Conservation (phyloP, 2,888 invertebrate species). For the Piscicola geometra region DNA sequence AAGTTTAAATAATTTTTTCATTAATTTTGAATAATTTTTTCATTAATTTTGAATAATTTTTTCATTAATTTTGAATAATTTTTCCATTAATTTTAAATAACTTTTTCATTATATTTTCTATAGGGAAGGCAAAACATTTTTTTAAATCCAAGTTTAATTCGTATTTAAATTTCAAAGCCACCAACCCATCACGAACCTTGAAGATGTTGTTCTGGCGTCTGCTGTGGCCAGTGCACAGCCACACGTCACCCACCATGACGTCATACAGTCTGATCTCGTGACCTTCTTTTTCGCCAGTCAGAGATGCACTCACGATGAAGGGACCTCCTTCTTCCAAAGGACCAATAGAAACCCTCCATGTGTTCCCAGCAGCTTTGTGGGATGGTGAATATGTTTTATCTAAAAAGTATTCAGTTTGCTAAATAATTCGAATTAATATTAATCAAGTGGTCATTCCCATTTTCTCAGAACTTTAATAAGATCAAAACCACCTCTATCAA, state of each 20-base stretch:
- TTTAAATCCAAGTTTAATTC: too few relatives aligned
- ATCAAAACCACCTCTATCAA: neutral
- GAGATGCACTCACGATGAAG: constrained; percentile 42
- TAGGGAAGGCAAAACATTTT: too few relatives aligned
- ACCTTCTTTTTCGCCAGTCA: constrained; percentile 29
- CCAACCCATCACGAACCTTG: constrained; percentile 26
- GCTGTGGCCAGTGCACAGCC: constrained; percentile 54
- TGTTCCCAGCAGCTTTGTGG: constrained; percentile 32
- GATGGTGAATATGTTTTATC: too few relatives aligned
- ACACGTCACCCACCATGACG: constrained; percentile 54
- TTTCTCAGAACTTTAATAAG: neutral
- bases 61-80: too few relatives aligned
- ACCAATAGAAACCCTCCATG: constrained; percentile 38
- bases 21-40: too few relatives aligned
- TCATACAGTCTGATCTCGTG: constrained; percentile 43
- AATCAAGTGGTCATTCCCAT: too few relatives aligned
- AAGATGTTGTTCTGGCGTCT: constrained; percentile 45
- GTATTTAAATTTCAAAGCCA: too few relatives aligned
- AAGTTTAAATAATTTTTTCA: too few relatives aligned
- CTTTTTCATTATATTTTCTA: too few relatives aligned
- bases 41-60: too few relatives aligned
- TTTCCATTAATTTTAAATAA: too few relatives aligned
- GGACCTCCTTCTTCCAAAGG: constrained; percentile 41
- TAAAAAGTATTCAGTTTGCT: neutral
- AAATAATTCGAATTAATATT: too few relatives aligned